Base-by-base conservation (phyloP, 2,113 vertebrate genomes). In the Stigmatopora argus region DNA sequence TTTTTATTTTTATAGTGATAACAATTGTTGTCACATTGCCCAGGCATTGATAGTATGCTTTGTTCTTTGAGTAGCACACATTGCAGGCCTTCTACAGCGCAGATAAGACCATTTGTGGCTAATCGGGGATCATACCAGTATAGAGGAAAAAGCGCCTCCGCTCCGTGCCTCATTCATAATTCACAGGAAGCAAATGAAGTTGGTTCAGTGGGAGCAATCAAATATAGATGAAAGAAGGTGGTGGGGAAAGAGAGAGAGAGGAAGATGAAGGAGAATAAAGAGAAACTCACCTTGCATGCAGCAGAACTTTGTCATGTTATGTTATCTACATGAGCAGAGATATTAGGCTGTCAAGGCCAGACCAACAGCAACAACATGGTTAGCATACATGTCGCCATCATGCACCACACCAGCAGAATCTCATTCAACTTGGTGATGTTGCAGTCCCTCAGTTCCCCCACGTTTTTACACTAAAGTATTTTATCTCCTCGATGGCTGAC, bases 141-240 rank as follows among this genome's bases (percentile, higher is more conserved):
- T 79, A 87, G 83, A 79, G 80, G 72, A 82, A 84, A 87, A 85
- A 82, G 78, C 34, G 59, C 81, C 82, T 84, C 78, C 81, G 81
- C 72, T 84, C 74, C 66, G 82, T 85, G 79, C 86, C 86, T 90
- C 87, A 90, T 91, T 86, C 82, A 90, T 90, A 88, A 90, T 90
- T 91, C 83, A 90, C 82, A 69, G 71, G 63, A 75, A 81, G 84
- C 87, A 89, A 89, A 90, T 90, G 83, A 90, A 90, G 85, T 89
- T 85, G 82, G 80, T 87, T 88, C 78, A 85, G 86, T 87, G 85
- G 87, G 85, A 89, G 82, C 78, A 71, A 85, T 91, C 86, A 90
- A 90, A 89, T 90, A 91, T 91, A 85, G 62, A 91, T 91, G 87
- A 87, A 86, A 73, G 78, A 78, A 80, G 84, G 81, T 79, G 78